Evolutionary conservation across 1,140 invertebrate genomes (phyloP), one percentile per base, ranked within the genome.

Genomic region (Anoplophora glabripennis): DNA sequence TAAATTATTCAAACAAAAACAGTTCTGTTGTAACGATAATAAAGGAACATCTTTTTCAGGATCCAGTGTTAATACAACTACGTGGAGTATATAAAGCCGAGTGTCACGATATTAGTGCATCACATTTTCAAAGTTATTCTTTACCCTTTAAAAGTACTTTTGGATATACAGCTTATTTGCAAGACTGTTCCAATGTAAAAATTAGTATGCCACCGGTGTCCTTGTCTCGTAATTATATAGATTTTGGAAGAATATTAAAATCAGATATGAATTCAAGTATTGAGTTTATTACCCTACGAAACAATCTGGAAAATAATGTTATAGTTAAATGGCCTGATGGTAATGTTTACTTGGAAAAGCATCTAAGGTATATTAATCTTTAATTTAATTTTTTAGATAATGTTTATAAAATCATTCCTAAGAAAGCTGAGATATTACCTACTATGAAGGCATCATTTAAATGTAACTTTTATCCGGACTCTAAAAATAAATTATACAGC

Each of bases 401-500:
- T 36, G n/a, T 53, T 18, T 53, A 40, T 11, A 9, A 8, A 8
- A 15, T 53, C 15, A 7, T 12, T 40, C 51, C 51, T 4, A 40
- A 21, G 11, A 21, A 40, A 17, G 11, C 41, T 18, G 12, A 9
- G 1, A 28, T 53, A 15, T 21, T 40, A 41, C 36, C 51, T 11
- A 18, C 38, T 15, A 21, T 40, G 11, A 21, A 14, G 10, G 51
- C 21, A 9, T 53, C 38, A 18, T 53, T 53, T 28, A 38, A 38
- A 41, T 7, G 38, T 11, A 40, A 11, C 7, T 53, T 53, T 38
- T 40, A 53, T 53, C 51, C 51, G 0, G 28, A 60, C 4, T 14
- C n/a, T 7, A n/a, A 34, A 18, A 53, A 60, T 35, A 42, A 49
- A 5, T 17, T 64, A 8, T 64, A 57, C 15, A 14, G n/a, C 12